phyloP scores from a whole-genome alignment of 2,113 vertebrate species.

The Pollimyrus isidori region DNA sequence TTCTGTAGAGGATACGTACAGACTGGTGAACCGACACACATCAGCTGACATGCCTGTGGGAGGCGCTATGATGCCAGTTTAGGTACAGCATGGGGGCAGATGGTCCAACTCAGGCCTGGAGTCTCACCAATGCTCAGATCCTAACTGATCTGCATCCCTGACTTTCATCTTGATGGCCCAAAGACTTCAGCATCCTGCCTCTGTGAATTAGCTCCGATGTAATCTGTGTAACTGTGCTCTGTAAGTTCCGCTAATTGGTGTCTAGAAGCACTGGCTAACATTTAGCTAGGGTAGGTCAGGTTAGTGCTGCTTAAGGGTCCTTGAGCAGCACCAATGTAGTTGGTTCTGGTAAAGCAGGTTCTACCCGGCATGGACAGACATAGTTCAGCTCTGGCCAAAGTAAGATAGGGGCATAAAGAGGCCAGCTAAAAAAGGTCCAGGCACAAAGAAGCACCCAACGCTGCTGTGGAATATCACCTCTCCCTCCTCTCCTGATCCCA shows the following conservation, averaged over 20 bases:
- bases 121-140: neutral
- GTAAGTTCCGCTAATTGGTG: neutral
- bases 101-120: neutral
- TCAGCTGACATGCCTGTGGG: neutral
- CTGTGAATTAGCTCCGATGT: neutral
- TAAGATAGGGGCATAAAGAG: neutral
- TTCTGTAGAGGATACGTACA: neutral
- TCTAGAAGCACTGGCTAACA: neutral
- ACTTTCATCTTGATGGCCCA: neutral
- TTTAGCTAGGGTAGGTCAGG: neutral
- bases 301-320: neutral
- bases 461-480: conserved; percentile 43
- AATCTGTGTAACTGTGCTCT: neutral
- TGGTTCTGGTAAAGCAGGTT: neutral
- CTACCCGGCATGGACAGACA: neutral
- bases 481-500: neutral
- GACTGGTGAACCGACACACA: neutral
- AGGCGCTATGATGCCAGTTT: neutral
- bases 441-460: conserved; percentile 36
- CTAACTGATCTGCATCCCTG: neutral
- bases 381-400: neutral
- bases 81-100: neutral
- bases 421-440: neutral
- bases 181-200: neutral
- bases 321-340: neutral